Base-by-base conservation (phyloP, 2,797 vertebrate genomes). In the Melanotaenia trifasciata region DNA sequence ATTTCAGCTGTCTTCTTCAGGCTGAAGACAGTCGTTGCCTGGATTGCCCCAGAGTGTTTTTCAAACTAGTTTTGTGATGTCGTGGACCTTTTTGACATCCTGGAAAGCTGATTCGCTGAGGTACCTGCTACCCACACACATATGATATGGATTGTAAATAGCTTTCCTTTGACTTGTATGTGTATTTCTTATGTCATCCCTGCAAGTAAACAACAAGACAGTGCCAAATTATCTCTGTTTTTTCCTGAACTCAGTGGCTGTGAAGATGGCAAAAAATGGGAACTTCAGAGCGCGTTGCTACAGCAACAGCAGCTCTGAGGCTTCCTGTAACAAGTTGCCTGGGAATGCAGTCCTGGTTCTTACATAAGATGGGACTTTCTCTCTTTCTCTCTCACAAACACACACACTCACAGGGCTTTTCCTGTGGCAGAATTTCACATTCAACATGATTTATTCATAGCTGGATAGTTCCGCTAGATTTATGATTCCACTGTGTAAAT, bases 371-470 rank as follows among this genome's bases (percentile, higher is more conserved):
- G 76, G 45, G 78, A 74, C 83, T 83, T 75, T 70, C 81, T 85
- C 79, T 79, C 79, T 71, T 69, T 76, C 66, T 62, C 40, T 8
- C 64, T 59, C 7, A 33, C 32, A 33, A 33, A 40, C 58, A 33
- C 79, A 80, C 81, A 74, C 86, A 74, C 72, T 68, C 59, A 9
- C 67, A 78, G 90, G 90, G 87, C 82, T 93, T 93, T 93, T 93
- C 88, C 90, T 91, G 78, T 88, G 85, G 89, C 81, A 82, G 76
- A 79, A 81, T 87, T 78, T 89, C 84, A 84, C 85, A 86, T 90
- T 87, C 84, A 89, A 80, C 84, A 92, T 92, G 84, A 90, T 92
- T 92, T 92, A 92, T 90, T 91, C 91, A 89, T 85, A 74, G 77
- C 83, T 84, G 72, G 76, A 84, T 82, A 67, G 86, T 81, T 75